Evolutionary conservation across 2,113 vertebrate genomes (phyloP), one percentile per base, ranked within the genome.

Genomic region (Caracal caracal): DNA sequence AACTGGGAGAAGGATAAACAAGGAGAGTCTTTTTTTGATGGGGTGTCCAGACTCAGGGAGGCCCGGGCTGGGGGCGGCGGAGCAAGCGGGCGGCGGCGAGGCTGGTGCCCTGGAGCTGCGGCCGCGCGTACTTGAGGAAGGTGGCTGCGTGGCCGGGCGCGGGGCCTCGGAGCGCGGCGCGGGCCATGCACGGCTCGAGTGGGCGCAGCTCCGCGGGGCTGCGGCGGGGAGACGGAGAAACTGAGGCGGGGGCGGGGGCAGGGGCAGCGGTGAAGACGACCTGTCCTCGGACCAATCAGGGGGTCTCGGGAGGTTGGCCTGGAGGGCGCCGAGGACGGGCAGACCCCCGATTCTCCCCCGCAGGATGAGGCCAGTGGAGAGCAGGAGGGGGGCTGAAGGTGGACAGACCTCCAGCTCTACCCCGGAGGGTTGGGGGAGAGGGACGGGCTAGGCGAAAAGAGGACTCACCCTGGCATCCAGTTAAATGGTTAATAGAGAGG

Each of bases 81-180:
- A 97, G 97, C 97, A 98, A 1, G 98, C 98, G 85, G 96, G 97
- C 98, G 0, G 99, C 98, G 53, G 98, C 98, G 93, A 98, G 98
- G 98, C 99, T 99, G 96, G 98, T 98, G 17, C 98, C 97, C 92
- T 99, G 98, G 10, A 95, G 98, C 88, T 98, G 98, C 47, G 98
- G 97, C 56, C 98, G 98, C 13, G 99, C 99, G 94, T 98, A 99
- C 96, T 99, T 99, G 37, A 99, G 95, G 94, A 99, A 99, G 89
- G 98, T 98, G 1, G 99, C 98, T 0, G 98, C 98, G 5, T 97
- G 98, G n/a, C 99, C 98, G 1, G 95, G 75, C 1, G 70, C 85
- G 4, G 98, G 97, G n/a, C 98, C 98, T n/a, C 89, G 97, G 15
- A 99, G 98, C 19, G 98, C 99, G 2, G 98, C 98, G 30, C 59